These are phyloP conservation scores for Stegodyphus dumicola DNA, from an alignment of 1,140 invertebrate genomes.

Conservation along the genomic window DNA sequence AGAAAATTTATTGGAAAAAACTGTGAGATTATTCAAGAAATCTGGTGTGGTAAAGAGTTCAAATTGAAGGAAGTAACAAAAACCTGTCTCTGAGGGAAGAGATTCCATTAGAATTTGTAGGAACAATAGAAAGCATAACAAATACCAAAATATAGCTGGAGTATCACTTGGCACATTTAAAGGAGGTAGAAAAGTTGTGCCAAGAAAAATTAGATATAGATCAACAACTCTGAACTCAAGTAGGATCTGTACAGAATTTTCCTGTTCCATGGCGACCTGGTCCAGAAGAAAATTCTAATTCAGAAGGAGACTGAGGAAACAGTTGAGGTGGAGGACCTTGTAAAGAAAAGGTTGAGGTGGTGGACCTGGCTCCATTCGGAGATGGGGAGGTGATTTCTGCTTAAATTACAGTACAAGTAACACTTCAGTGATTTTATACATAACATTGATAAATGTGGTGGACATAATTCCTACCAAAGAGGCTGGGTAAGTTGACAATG, in stretches of 20 bases:
- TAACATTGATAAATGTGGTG: conserved; percentile 45
- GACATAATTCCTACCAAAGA: conserved; percentile 46
- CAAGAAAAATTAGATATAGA: conserved; percentile 96
- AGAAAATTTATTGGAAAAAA: conserved; percentile 73
- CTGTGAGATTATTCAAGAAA: too few species aligned
- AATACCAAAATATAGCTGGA: conserved; percentile 92
- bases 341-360: conserved; percentile 64
- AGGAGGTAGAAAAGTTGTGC: conserved; percentile 93
- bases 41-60: too few species aligned
- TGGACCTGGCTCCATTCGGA: conserved; percentile 36
- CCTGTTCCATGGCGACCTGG: conserved; percentile 45
- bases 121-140: conserved; percentile 93
- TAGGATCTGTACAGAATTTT: conserved; percentile 48
- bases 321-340: conserved; percentile 63
- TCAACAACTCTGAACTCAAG: conserved; percentile 79
- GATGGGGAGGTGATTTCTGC: conserved; percentile 30
- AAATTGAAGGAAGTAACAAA: too few species aligned
- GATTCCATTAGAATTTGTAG: conserved; percentile 94
- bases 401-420: conserved; percentile 61
- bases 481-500: conserved; percentile 31
- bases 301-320: conserved; percentile 63
- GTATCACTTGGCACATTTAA: conserved; percentile 80
- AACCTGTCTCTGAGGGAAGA: not conserved
- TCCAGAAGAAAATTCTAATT: conserved; percentile 53
- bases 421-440: conserved; percentile 61